Conservation (phyloP, 2,888 invertebrate species). For the Aethes cnicana region DNA sequence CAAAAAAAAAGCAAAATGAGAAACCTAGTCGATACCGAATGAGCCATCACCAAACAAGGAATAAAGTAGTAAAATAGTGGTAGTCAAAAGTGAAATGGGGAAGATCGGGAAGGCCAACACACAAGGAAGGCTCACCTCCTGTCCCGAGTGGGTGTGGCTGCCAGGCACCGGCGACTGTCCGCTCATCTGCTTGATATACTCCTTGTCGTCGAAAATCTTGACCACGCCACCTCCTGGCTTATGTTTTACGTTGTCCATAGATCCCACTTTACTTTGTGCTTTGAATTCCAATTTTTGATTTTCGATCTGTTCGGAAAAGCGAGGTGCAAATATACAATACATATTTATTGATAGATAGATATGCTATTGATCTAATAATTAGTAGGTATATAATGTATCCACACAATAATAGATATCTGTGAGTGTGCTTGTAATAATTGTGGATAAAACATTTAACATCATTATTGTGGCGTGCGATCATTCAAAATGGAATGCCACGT, state of each 20-base stretch:
- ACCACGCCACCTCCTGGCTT: constrained; percentile 96
- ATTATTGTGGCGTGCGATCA: constrained; percentile 33
- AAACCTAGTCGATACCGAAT: constrained; percentile 33
- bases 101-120: constrained; percentile 41
- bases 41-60: constrained; percentile 57
- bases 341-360: constrained; percentile 43
- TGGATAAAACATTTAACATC: constrained; percentile 33
- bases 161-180: constrained; percentile 68
- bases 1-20: constrained; percentile 43
- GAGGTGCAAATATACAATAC: constrained; percentile 60
- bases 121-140: constrained; percentile 70
- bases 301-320: constrained; percentile 87
- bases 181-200: constrained; percentile 91
- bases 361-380: constrained; percentile 19
- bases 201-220: constrained; percentile 96
- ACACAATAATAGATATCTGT: constrained; percentile 19
- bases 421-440: constrained; percentile 38
- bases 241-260: constrained; percentile 94
- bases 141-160: constrained; percentile 66
- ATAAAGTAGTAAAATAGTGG: constrained; percentile 34
- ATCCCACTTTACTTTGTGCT: constrained; percentile 95
- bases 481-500: constrained; percentile 34
- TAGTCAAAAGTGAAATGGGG: constrained; percentile 37
- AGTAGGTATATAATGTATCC: constrained; percentile 23
- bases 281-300: constrained; percentile 95